These are phyloP conservation scores for Platynereis dumerilii DNA, from an alignment of 2,888 invertebrate genomes.

Conservation along the genomic window DNA sequence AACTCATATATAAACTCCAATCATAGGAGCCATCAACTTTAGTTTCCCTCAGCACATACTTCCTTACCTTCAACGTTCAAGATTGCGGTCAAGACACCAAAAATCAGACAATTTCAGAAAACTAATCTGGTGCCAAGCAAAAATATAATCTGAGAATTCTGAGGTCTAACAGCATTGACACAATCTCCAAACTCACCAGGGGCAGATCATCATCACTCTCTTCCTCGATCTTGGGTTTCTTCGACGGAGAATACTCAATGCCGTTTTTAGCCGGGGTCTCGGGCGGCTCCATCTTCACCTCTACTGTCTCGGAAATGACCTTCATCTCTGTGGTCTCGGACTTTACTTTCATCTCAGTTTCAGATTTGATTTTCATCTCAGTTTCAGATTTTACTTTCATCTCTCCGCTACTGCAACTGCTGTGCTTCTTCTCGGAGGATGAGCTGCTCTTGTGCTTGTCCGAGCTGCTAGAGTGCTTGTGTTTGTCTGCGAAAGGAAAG, in stretches of 20 bases:
- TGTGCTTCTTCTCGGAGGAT: slow-evolving; percentile 12
- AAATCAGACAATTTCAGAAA: no score
- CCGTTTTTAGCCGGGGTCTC: neutral
- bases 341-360: slow-evolving; percentile 6
- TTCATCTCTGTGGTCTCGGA: neutral
- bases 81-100: no score
- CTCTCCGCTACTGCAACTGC: neutral
- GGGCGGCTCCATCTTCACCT: slow-evolving; percentile 23
- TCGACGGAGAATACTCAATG: slow-evolving; percentile 5
- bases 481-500: neutral
- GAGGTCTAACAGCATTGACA: no score
- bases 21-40: no score
- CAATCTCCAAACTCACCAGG: slow-evolving; percentile 48
- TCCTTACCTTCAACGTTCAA: no score
- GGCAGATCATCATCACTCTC: slow-evolving; percentile 48
- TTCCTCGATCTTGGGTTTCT: slow-evolving; percentile 25
- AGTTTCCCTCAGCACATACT: no score
- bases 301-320: slow-evolving; percentile 12
- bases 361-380: neutral
- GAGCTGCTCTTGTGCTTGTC: slow-evolving; percentile 9
- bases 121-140: no score
- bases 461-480: neutral
- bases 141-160: no score
- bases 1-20: no score
- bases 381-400: neutral